A percentile compares a stretch with the other conserved stretches of the same genome.
These are phyloP conservation scores for Prionace glauca DNA, from an alignment of 2,797 vertebrate genomes.

Conservation along the genomic window DNA sequence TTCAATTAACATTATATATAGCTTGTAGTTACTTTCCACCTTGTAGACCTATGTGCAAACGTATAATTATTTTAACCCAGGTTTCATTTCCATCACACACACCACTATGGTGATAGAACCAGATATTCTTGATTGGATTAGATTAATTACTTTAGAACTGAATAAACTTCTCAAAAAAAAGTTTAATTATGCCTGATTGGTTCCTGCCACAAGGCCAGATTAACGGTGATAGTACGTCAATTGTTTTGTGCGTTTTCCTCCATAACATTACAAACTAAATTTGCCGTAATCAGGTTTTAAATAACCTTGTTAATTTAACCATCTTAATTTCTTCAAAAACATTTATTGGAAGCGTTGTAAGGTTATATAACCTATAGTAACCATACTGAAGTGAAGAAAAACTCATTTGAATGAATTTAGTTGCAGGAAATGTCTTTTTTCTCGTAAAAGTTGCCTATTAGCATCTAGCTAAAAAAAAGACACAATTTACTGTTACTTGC, in stretches of 20 bases:
- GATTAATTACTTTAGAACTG: not conserved
- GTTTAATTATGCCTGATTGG: not conserved
- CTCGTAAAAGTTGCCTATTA: not conserved
- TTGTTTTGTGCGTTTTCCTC: not conserved
- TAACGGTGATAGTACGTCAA: not conserved
- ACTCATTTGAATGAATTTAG: not conserved
- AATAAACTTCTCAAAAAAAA: not conserved
- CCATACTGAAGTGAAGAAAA: not conserved
- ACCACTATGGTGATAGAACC: not conserved
- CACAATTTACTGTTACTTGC: not conserved
- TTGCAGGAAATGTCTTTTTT: not conserved
- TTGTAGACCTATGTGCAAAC: not conserved
- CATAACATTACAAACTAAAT: not conserved
- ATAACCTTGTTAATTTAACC: not conserved
- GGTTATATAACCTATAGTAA: not conserved
- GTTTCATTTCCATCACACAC: not conserved
- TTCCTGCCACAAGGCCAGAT: not conserved
- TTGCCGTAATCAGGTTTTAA: constrained; percentile 2
- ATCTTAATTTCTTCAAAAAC: not conserved
- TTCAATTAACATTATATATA: not conserved
- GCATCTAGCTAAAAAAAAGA: not conserved
- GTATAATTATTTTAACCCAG: not conserved
- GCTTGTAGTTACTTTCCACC: not conserved
- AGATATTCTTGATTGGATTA: not conserved
- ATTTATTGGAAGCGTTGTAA: not conserved